These are phyloP conservation scores for Stenoptilia bipunctidactyla DNA, from an alignment of 2,888 invertebrate species.

Conservation along the genomic window DNA sequence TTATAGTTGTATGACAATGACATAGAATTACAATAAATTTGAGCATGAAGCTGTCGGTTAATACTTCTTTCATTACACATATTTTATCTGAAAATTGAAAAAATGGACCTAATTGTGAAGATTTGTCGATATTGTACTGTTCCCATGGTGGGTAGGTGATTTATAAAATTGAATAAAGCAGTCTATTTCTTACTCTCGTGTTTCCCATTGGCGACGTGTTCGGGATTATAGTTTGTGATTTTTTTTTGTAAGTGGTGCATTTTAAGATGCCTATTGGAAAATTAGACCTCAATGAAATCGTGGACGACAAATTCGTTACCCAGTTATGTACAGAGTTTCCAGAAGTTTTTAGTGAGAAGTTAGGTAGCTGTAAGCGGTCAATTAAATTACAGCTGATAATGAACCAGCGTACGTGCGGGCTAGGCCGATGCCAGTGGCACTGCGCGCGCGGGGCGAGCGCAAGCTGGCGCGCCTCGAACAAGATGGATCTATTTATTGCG, in stretches of 20 bases:
- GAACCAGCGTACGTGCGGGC: conserved; percentile 8
- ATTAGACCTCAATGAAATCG: conserved; percentile 2
- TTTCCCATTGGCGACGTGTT: conserved; percentile 1
- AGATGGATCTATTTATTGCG: conserved; percentile 16
- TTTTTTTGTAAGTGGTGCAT: not conserved
- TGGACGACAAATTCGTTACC: conserved; percentile 3
- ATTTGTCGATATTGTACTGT: no score
- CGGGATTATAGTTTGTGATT: not conserved
- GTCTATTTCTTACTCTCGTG: not conserved
- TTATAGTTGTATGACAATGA: no score
- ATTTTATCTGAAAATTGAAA: no score
- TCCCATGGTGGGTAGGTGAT: not conserved
- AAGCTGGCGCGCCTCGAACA: conserved; percentile 14
- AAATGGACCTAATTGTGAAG: no score
- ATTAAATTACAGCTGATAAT: conserved; percentile 8
- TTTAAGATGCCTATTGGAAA: conserved; percentile 3
- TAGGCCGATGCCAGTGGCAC: conserved; percentile 3
- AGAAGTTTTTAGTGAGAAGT: conserved; percentile 6
- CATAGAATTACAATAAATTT: no score
- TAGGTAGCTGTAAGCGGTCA: conserved; percentile 6
- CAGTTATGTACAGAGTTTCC: conserved; percentile 8
- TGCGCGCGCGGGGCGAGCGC: conserved; percentile 5
- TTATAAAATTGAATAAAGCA: not conserved
- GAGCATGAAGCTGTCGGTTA: no score
- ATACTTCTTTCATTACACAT: no score